Evolutionary conservation across 2,888 invertebrate species (phyloP).

Genomic region (Oxystoma pomonae): DNA sequence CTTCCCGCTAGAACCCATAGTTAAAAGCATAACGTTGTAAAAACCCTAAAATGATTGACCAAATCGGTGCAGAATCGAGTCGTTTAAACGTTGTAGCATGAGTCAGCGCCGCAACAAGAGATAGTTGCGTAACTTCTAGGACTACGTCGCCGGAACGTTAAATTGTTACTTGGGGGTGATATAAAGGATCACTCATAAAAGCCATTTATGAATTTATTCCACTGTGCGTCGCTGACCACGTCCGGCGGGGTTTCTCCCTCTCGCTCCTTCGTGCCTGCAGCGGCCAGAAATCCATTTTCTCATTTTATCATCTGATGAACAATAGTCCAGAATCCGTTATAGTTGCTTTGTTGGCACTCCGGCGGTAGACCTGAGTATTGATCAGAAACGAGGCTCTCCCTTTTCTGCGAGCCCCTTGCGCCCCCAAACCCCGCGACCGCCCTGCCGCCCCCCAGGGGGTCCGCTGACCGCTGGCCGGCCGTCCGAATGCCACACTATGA

Average conservation of each 20-base stretch:
- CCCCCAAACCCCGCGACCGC: conserved; percentile 25
- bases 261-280: conserved; percentile 16
- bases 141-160: too few relatives aligned
- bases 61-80: too few relatives aligned
- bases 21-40: too few relatives aligned
- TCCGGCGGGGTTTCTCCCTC: neutral
- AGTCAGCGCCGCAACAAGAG: too few relatives aligned
- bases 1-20: too few relatives aligned
- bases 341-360: conserved; percentile 51
- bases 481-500: conserved; percentile 48
- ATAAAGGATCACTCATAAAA: too few relatives aligned
- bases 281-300: conserved; percentile 45
- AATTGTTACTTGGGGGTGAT: too few relatives aligned
- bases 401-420: conserved; percentile 21
- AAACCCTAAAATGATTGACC: too few relatives aligned
- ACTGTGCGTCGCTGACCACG: neutral
- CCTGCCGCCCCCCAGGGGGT: conserved; percentile 29
- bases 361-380: conserved; percentile 51
- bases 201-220: too few relatives aligned
- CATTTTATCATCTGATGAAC: conserved; percentile 51
- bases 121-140: too few relatives aligned
- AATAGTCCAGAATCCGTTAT: conserved; percentile 51
- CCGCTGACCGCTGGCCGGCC: conserved; percentile 46
- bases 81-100: too few relatives aligned
- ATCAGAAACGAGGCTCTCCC: conserved; percentile 43